phyloP scores from a whole-genome alignment of 2,797 vertebrate genomes.

The Etheostoma perlongum region DNA sequence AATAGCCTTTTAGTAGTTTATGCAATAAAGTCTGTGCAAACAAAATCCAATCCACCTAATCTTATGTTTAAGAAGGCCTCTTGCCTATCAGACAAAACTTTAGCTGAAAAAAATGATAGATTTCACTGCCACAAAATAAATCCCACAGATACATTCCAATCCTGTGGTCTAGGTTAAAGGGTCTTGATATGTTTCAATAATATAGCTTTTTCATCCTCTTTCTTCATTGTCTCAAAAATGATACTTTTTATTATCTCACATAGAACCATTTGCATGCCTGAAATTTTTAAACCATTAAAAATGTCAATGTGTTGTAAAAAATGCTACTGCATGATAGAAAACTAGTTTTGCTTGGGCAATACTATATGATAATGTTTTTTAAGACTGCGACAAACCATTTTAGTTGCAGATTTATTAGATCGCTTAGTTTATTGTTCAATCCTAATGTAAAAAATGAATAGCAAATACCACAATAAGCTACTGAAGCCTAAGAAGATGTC shows the following conservation, averaged over 20 bases:
- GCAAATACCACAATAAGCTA: neutral
- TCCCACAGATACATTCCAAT: neutral
- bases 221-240: neutral
- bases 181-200: neutral
- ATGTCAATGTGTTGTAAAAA: neutral
- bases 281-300: neutral
- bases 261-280: neutral
- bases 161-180: neutral
- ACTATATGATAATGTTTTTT: neutral
- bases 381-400: neutral
- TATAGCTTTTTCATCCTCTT: neutral
- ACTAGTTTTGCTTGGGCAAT: neutral
- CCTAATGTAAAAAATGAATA: neutral
- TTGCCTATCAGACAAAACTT: neutral
- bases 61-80: neutral
- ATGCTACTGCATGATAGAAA: neutral
- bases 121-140: neutral
- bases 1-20: neutral
- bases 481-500: neutral
- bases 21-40: neutral
- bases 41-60: neutral
- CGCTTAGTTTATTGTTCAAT: neutral
- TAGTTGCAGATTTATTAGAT: neutral
- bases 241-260: neutral
- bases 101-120: neutral